phyloP scores from a whole-genome alignment of 2,888 invertebrate genomes.

The Conchocele bisecta region DNA sequence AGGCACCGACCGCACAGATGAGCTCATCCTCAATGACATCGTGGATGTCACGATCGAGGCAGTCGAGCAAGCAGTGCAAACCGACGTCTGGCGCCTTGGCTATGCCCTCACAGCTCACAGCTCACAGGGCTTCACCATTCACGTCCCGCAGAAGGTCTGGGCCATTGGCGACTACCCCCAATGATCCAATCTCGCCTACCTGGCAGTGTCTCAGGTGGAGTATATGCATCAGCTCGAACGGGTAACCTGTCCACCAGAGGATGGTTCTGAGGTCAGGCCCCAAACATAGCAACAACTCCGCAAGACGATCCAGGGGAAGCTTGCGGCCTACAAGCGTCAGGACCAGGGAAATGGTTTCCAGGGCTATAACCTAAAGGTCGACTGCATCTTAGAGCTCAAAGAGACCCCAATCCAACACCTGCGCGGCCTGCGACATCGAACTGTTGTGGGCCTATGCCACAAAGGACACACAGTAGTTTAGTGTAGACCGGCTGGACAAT shows the following conservation, averaged over 20 bases:
- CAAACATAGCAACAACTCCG: background rate
- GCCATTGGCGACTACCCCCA: background rate
- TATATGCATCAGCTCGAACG: background rate
- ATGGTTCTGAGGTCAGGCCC: background rate
- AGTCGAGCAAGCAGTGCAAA: no score
- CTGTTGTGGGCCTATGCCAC: background rate
- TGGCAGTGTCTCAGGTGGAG: no score
- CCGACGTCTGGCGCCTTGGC: no score
- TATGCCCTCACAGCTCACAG: background rate
- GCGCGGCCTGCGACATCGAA: background rate
- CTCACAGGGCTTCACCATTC: background rate
- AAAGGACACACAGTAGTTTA: background rate
- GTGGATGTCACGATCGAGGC: no score
- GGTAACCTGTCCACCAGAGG: background rate
- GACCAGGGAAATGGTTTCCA: background rate
- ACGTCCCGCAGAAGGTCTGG: background rate
- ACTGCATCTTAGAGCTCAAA: background rate
- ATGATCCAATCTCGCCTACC: background rate
- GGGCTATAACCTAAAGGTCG: background rate
- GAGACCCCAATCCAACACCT: background rate
- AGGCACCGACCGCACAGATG: no score
- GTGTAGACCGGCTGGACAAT: background rate
- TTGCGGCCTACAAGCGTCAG: background rate
- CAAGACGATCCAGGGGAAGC: background rate
- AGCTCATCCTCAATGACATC: background rate